Evolutionary conservation across 2,113 vertebrate genomes (phyloP), one percentile per base, ranked within the genome.

Genomic region (Plectropomus leopardus): DNA sequence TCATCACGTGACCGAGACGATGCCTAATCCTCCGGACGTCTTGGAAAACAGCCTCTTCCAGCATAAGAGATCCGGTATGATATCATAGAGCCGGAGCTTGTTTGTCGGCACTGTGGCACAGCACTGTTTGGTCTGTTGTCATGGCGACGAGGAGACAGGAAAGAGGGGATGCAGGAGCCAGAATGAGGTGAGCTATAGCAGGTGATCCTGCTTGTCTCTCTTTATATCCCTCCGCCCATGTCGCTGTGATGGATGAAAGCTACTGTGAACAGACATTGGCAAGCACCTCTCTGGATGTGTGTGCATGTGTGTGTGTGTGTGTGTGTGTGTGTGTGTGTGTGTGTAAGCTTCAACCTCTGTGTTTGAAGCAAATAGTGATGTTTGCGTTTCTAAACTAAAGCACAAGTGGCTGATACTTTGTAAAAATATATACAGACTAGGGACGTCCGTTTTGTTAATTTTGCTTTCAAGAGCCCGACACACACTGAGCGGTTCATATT

Each of bases 81-180:
- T 66, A 76, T 92, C 80, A 91, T 79, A 42, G 65, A 80, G 40
- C 83, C 42, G 64, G 65, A 73, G 85, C 78, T 84, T 67, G 82
- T 89, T 88, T 83, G 86, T 63, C 68, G 6, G 44, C 45, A 50
- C 44, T 48, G 81, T 80, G 83, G 77, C 55, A 32, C 54, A 11
- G 83, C 76, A 75, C 64, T 92, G 85, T 93, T 91, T 89, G 88
- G 90, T 88, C 91, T 87, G 85, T 87, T 30, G 85, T 78, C 85
- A 73, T 54, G 85, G 90, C 1, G 55, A 90, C 55, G 8, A n/a
- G 84, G 81, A 92, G 90, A 90, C 89, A 85, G 83, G 88, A 91
- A 84, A 72, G 26, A 65, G 73, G 53, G 80, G 61, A 81, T 34
- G 70, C 40, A 24, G 57, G 72, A 88, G 83, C 78, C 76, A 73